Evolutionary conservation across 37 sponge, comb jelly and placozoan genomes (phyloP).

Genomic region (Agelas oroides): DNA sequence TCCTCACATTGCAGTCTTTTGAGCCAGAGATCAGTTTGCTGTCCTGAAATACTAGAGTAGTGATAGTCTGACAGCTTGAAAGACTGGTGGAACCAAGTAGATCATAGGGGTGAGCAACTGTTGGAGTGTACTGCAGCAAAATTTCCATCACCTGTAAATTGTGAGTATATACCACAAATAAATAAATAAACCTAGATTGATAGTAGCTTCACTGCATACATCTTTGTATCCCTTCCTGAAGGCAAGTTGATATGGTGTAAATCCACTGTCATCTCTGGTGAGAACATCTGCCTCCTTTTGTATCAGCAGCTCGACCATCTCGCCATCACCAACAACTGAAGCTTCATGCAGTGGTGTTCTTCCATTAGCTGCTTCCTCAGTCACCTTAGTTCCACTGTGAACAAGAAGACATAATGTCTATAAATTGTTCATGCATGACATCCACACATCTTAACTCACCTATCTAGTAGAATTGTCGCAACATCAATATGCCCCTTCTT

Average conservation of each 20-base stretch:
- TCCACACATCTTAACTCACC: constrained; percentile 24
- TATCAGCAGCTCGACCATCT: constrained; percentile 51
- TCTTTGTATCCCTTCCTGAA: constrained; percentile 44
- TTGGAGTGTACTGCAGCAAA: constrained; percentile 28
- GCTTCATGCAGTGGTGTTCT: constrained; percentile 75
- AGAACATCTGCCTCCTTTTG: constrained; percentile 28
- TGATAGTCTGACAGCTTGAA: constrained; percentile 18
- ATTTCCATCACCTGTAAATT: constrained; percentile 23
- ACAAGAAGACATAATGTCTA: no score
- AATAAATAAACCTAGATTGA: no score
- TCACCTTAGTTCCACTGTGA: constrained; percentile 57
- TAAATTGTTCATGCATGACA: no score
- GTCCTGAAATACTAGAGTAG: constrained; percentile 47
- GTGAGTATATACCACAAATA: no score
- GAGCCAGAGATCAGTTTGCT: constrained; percentile 47
- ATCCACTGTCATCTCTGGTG: constrained; percentile 1
- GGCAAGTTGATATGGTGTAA: constrained; percentile 70
- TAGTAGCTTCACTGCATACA: constrained; percentile 26
- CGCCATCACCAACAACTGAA: constrained; percentile 39
- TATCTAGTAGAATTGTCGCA: constrained; percentile 52
- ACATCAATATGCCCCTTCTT: constrained; percentile 63
- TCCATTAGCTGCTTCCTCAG: background rate
- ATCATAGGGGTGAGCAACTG: constrained; percentile 40
- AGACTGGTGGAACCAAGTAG: background rate
- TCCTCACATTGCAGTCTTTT: constrained; percentile 55